phyloP scores from a whole-genome alignment of 2,888 invertebrate species.

The Perdita meconis region DNA sequence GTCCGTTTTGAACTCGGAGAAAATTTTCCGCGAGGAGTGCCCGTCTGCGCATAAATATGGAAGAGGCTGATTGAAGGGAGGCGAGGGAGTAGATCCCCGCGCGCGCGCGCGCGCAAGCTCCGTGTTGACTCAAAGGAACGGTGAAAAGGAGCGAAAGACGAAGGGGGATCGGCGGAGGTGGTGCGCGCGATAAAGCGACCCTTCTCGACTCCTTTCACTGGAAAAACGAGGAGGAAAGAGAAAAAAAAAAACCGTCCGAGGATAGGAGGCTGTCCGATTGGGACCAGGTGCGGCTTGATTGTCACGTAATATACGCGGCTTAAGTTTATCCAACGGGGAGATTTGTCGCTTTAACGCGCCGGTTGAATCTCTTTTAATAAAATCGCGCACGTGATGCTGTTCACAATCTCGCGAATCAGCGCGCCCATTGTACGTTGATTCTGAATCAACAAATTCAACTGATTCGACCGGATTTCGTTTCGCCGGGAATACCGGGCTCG shows the following conservation, averaged over 20 bases:
- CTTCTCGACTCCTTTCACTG: constrained; percentile 32
- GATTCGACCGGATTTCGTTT: constrained; percentile 34
- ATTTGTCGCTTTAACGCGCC: constrained; percentile 43
- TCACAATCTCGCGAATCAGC: constrained; percentile 41
- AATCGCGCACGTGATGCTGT: constrained; percentile 45
- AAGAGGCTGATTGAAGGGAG: constrained; percentile 77
- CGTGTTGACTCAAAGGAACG: constrained; percentile 60
- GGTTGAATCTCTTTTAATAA: constrained; percentile 49
- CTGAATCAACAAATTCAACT: constrained; percentile 38
- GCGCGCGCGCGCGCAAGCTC: constrained; percentile 37
- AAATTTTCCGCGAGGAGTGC: constrained; percentile 72
- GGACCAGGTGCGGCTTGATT: constrained; percentile 58
- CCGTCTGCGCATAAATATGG: constrained; percentile 77
- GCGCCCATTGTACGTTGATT: constrained; percentile 39
- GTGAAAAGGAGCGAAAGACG: constrained; percentile 47
- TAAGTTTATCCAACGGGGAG: constrained; percentile 48
- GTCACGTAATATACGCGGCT: constrained; percentile 50
- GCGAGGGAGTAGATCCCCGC: constrained; percentile 55
- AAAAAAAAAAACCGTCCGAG: constrained; percentile 16
- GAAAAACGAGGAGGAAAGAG: constrained; percentile 15
- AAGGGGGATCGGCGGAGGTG: constrained; percentile 32
- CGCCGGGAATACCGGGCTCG: constrained; percentile 10
- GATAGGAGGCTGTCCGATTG: constrained; percentile 44
- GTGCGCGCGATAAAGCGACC: constrained; percentile 32
- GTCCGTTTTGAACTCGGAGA: constrained; percentile 76